A percentile compares a stretch with the other conserved stretches of the same genome.
phyloP scores from a whole-genome alignment of 2,113 vertebrate genomes.

The Callorhinus ursinus region DNA sequence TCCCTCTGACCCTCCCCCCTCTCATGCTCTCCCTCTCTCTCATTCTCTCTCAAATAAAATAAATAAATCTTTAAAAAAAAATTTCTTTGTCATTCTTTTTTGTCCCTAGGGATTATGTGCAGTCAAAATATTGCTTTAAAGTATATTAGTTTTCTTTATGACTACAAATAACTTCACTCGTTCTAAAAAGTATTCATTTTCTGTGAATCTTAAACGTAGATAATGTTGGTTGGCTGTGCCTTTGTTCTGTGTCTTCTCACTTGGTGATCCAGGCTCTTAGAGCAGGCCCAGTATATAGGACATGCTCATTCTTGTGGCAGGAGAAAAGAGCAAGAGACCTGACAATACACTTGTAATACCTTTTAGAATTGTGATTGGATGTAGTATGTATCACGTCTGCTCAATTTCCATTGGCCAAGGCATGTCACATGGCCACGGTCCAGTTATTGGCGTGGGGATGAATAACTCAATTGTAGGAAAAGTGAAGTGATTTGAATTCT shows the following conservation, averaged over 20 bases:
- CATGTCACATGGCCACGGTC: neutral
- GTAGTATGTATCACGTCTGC: neutral
- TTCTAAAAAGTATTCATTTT: neutral
- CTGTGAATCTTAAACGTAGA: neutral
- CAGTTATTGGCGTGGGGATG: neutral
- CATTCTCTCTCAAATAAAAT: no score
- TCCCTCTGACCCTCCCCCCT: no score
- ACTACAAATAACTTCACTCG: neutral
- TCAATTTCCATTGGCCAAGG: neutral
- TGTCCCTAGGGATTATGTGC: neutral
- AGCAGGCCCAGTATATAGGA: neutral
- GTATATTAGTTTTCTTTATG: neutral
- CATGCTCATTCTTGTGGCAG: neutral
- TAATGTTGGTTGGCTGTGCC: neutral
- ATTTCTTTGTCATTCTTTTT: neutral
- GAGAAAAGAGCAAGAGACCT: neutral
- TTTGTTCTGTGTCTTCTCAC: neutral
- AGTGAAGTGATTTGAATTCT: neutral
- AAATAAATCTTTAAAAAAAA: neutral
- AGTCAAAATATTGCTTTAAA: neutral
- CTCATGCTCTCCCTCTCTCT: no score
- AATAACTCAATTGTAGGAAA: neutral
- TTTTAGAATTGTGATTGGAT: neutral
- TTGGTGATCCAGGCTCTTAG: neutral
- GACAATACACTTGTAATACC: neutral